phyloP scores from a whole-genome alignment of 1,140 invertebrate genomes.

The Drosophila funebris region DNA sequence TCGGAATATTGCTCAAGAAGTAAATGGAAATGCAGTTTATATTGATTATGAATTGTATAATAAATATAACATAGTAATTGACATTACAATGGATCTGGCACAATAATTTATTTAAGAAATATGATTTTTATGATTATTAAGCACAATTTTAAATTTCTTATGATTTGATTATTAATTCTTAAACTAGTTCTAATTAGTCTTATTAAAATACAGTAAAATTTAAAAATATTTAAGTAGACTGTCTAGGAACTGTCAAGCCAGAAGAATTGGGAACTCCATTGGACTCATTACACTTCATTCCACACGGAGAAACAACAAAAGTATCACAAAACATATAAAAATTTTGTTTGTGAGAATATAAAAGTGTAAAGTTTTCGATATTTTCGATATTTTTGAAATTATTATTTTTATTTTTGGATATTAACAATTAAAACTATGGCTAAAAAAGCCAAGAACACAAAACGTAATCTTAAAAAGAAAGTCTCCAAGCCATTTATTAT shows the following conservation, averaged over 20 bases:
- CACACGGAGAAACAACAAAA: not conserved
- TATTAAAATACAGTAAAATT: too few species aligned
- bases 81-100: too few species aligned
- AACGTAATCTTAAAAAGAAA: not conserved
- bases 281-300: not conserved
- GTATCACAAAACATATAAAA: not conserved
- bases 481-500: not conserved
- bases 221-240: too few species aligned
- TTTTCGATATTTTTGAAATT: not conserved
- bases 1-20: too few species aligned
- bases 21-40: too few species aligned
- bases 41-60: too few species aligned
- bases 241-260: not conserved
- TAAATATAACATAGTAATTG: too few species aligned
- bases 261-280: not conserved
- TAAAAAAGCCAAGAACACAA: not conserved
- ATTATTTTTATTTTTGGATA: not conserved
- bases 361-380: not conserved
- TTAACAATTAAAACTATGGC: not conserved
- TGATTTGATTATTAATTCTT: too few species aligned
- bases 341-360: not conserved
- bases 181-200: too few species aligned
- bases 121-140: too few species aligned
- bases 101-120: too few species aligned
- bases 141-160: too few species aligned